These are phyloP conservation scores for Florisuga fusca DNA, from an alignment of 2,797 vertebrate genomes.

Conservation along the genomic window DNA sequence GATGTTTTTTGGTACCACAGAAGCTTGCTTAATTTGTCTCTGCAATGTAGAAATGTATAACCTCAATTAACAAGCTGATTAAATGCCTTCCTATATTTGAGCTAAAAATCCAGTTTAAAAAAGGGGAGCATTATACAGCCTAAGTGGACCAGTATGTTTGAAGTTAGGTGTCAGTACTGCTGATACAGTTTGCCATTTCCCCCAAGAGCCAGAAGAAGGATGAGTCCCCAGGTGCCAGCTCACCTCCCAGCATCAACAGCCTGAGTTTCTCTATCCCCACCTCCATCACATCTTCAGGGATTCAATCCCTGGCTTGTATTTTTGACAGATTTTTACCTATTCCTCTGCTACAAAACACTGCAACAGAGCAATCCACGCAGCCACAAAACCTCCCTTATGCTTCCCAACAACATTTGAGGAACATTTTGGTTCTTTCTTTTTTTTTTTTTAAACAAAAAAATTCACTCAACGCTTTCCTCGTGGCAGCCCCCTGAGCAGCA, in stretches of 20 bases:
- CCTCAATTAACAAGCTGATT: slow-evolving; percentile 60
- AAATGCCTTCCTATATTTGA: slow-evolving; percentile 8
- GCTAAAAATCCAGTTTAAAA: neutral
- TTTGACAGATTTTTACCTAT: neutral
- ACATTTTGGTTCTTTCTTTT: no score
- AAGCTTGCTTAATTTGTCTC: slow-evolving; percentile 50
- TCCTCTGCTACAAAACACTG: fast-evolving
- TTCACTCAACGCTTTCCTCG: neutral
- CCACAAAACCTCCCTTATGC: no score
- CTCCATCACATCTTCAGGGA: neutral
- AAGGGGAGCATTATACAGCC: neutral
- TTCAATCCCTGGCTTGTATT: fast-evolving
- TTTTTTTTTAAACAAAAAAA: no score
- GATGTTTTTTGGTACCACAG: slow-evolving; percentile 36
- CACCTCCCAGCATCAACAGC: fast-evolving
- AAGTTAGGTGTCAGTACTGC: neutral
- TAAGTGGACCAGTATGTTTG: neutral
- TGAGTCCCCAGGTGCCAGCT: neutral
- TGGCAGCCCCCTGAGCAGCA: neutral
- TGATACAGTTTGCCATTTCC: fast-evolving
- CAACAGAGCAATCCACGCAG: neutral
- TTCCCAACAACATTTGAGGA: neutral
- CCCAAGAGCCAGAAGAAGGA: neutral
- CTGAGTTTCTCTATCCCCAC: fast-evolving
- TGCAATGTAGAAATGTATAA: slow-evolving; percentile 24